phyloP scores from a whole-genome alignment of 1,140 invertebrate genomes.

The Aporrectodea caliginosa region DNA sequence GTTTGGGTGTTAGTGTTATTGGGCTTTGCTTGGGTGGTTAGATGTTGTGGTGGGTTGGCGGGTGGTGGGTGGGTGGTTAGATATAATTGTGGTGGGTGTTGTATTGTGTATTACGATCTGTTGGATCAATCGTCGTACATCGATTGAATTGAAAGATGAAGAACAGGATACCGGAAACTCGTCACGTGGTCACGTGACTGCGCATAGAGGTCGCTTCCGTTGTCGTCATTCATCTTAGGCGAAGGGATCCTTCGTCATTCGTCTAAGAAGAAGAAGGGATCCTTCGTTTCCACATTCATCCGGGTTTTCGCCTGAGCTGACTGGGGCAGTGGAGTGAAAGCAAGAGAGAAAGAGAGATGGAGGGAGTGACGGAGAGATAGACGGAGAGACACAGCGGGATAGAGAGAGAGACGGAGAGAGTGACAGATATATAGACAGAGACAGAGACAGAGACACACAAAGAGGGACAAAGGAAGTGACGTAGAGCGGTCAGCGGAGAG shows the following conservation, averaged over 20 bases:
- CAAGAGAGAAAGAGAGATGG: background rate
- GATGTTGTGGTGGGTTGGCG: no score
- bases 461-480: background rate
- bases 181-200: conserved; percentile 85
- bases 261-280: no score
- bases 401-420: background rate
- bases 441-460: background rate
- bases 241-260: conserved; percentile 94
- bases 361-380: background rate
- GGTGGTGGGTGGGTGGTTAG: no score
- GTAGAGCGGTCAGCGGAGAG: background rate
- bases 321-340: background rate
- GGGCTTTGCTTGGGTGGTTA: no score
- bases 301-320: conserved; percentile 61
- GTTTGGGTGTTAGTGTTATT: no score
- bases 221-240: conserved; percentile 87
- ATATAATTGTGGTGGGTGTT: no score
- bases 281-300: conserved; percentile 97
- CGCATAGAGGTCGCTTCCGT: conserved; percentile 91
- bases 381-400: background rate
- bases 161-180: conserved; percentile 74
- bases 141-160: no score
- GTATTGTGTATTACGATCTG: no score
- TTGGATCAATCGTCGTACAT: no score
- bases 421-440: background rate